Evolutionary conservation across 2,797 vertebrate genomes (phyloP), one percentile per base, ranked within the genome.

Genomic region (Tadarida brasiliensis): DNA sequence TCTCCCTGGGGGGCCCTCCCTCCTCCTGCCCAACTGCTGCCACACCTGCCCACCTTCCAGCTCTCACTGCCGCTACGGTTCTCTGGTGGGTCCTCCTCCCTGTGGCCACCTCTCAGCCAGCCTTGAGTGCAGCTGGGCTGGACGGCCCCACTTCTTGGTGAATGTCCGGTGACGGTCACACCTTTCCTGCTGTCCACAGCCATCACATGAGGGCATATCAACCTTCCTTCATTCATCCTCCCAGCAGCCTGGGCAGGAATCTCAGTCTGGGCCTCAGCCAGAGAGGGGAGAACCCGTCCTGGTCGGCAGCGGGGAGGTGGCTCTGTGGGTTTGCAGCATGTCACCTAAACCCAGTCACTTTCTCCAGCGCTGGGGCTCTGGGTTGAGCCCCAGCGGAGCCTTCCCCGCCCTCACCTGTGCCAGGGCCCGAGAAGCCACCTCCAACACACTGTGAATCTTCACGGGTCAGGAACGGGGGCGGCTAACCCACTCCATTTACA

Each of bases 51-150:
- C 19, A 12, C 9, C 54, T 24, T 81, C n/a, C 39, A 59, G 57
- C 14, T 12, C 44, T 19, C 51, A 17, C 5, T 3, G 28, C 28
- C 47, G 15, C 14, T 16, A 1, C 0, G 15, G 30, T 19, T 87
- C 51, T 80, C 30, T 3, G 4, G 28, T 0, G 1, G 15, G 3
- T 22, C 12, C 28, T 15, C 0, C 11, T 8, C 9, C 59, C 47
- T 1, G 14, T 0, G 5, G n/a, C 15, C 39, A 1, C 5, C 2
- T 9, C 35, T 44, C 26, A 0, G 70, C 30, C 47, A 9, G 20
- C 28, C 76, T 35, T 5, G 70, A 30, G 8, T 6, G 26, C 61
- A 22, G 14, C 6, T 28, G 26, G 28, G 2, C 63, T 1, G 0
- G 73, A 15, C 33, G 16, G 10, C 14, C 30, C 17, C 7, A 7